Conservation (phyloP, 2,113 vertebrate genomes). For the Protobothrops mucrosquamatus region DNA sequence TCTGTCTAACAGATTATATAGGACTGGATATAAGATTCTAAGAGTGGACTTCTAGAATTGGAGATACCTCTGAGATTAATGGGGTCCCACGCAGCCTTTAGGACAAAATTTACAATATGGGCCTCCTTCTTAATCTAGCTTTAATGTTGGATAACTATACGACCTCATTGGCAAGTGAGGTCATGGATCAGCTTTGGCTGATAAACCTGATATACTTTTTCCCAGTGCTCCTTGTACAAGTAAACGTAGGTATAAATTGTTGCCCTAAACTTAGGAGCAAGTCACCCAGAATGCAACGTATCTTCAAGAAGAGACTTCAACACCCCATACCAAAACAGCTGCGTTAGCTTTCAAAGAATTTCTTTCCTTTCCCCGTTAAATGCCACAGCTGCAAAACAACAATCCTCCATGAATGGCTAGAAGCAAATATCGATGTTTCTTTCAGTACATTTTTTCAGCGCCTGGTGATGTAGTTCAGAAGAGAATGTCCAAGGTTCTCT, state of each 20-base stretch:
- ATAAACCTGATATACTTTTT: background rate
- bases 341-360: background rate
- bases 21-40: background rate
- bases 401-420: background rate
- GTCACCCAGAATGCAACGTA: background rate
- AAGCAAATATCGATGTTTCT: background rate
- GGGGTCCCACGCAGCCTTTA: background rate
- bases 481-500: background rate
- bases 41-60: background rate
- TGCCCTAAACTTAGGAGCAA: background rate
- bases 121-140: background rate
- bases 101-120: background rate
- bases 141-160: background rate
- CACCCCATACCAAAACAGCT: background rate
- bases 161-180: background rate
- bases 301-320: background rate
- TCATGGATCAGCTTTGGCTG: background rate
- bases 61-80: background rate
- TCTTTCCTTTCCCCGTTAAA: background rate
- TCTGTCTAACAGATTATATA: background rate
- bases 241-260: background rate
- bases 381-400: background rate
- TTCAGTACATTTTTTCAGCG: background rate
- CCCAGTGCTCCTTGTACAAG: background rate
- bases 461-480: background rate